These are phyloP conservation scores for Cyanocitta stelleri DNA, from an alignment of 2,113 vertebrate genomes.

Conservation along the genomic window DNA sequence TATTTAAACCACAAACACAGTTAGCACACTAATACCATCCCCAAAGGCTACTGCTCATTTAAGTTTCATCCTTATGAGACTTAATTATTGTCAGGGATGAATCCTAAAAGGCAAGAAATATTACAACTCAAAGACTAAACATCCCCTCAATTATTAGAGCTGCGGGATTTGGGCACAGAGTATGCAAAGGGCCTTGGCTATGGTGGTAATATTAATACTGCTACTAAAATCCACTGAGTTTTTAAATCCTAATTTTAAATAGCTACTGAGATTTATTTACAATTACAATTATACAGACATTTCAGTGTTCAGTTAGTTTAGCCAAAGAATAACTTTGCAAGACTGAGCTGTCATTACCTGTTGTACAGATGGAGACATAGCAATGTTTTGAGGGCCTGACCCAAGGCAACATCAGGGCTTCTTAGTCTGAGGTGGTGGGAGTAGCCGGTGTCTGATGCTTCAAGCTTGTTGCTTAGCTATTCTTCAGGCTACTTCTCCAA, in stretches of 20 bases:
- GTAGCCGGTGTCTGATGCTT: background rate
- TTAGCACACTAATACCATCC: slow-evolving; percentile 66
- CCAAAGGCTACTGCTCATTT: slow-evolving; percentile 66
- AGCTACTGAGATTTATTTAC: background rate
- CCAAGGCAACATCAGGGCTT: background rate
- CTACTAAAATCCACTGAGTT: background rate
- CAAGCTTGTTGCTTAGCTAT: background rate
- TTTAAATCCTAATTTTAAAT: slow-evolving; percentile 1
- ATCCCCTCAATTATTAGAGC: background rate
- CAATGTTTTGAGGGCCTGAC: background rate
- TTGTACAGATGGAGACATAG: background rate
- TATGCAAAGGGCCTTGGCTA: background rate
- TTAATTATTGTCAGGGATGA: slow-evolving; percentile 73
- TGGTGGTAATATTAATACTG: background rate
- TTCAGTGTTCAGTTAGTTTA: background rate
- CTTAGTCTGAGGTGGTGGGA: background rate
- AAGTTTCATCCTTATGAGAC: slow-evolving; percentile 67
- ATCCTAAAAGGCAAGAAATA: slow-evolving; percentile 58
- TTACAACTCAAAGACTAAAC: slow-evolving; percentile 26
- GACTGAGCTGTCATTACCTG: background rate
- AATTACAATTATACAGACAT: background rate
- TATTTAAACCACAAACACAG: slow-evolving; percentile 78
- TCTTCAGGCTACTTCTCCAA: background rate
- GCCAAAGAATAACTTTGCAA: background rate
- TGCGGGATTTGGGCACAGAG: background rate